Conservation (phyloP, 2,888 invertebrate species). For the Lithophane socia region DNA sequence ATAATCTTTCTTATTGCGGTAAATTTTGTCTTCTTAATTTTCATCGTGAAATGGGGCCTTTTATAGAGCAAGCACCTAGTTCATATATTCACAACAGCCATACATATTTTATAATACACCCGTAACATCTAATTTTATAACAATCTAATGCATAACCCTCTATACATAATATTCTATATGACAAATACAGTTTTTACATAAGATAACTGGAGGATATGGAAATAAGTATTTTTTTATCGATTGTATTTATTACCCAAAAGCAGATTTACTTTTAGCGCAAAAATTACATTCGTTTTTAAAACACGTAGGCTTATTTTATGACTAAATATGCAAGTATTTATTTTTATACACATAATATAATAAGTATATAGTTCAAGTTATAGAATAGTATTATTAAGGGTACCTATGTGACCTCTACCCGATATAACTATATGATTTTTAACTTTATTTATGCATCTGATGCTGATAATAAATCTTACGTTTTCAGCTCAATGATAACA, state of each 20-base stretch:
- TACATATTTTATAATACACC: conserved; percentile 78
- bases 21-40: conserved; percentile 22
- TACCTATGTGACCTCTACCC: conserved; percentile 57
- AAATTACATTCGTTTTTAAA: conserved; percentile 56
- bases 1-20: neutral
- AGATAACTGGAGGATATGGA: conserved; percentile 71
- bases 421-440: conserved; percentile 60
- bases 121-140: conserved; percentile 83
- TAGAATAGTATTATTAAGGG: conserved; percentile 57
- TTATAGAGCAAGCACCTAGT: conserved; percentile 77
- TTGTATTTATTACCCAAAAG: conserved; percentile 58
- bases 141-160: conserved; percentile 82
- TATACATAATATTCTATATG: conserved; percentile 74
- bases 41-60: conserved; percentile 43
- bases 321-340: conserved; percentile 68
- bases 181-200: conserved; percentile 74
- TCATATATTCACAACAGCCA: conserved; percentile 79
- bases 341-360: conserved; percentile 69
- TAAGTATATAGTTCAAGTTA: conserved; percentile 58
- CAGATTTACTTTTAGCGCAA: conserved; percentile 37
- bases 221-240: conserved; percentile 58
- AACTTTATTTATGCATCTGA: conserved; percentile 44
- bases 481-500: conserved; percentile 42
- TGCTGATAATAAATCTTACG: conserved; percentile 32
- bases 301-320: conserved; percentile 65